phyloP scores from a whole-genome alignment of 2,888 invertebrate genomes.

The Pollenia amentaria region DNA sequence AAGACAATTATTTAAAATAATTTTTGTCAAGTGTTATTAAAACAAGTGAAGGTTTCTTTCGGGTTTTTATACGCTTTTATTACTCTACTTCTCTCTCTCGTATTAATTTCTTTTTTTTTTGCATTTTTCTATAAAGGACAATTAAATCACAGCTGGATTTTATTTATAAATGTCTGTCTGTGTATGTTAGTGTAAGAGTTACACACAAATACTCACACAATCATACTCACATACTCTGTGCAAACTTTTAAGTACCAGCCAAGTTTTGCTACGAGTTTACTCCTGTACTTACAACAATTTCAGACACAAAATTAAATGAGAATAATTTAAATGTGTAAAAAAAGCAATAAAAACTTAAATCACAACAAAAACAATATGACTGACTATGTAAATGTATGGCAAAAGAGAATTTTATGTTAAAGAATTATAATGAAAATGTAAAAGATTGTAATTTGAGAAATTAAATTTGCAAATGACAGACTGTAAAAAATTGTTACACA shows the following conservation, averaged over 20 bases:
- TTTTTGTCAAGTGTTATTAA: slow-evolving; percentile 68
- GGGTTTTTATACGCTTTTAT: too few relatives aligned
- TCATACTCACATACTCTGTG: too few relatives aligned
- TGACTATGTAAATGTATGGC: background rate
- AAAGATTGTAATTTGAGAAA: slow-evolving; percentile 60
- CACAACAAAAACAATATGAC: slow-evolving; percentile 24
- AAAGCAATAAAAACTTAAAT: background rate
- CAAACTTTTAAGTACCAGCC: background rate
- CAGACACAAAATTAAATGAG: slow-evolving; percentile 47
- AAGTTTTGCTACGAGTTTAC: slow-evolving; percentile 1
- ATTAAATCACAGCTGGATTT: slow-evolving; percentile 71
- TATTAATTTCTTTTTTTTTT: slow-evolving; percentile 4
- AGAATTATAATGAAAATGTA: slow-evolving; percentile 43
- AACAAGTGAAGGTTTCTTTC: slow-evolving; percentile 56
- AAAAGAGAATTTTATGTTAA: slow-evolving; percentile 42
- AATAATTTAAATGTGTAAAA: slow-evolving; percentile 34
- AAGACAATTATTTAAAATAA: slow-evolving; percentile 70
- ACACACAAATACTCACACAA: too few relatives aligned
- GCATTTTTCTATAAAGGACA: slow-evolving; percentile 58
- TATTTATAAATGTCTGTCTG: slow-evolving; percentile 5
- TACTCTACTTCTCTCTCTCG: background rate
- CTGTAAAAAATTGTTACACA: slow-evolving; percentile 22
- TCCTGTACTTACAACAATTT: slow-evolving; percentile 22
- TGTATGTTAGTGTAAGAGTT: background rate
- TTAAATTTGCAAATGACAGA: slow-evolving; percentile 62